phyloP scores from a whole-genome alignment of 2,888 invertebrate species.

The Clitarchus hookeri region DNA sequence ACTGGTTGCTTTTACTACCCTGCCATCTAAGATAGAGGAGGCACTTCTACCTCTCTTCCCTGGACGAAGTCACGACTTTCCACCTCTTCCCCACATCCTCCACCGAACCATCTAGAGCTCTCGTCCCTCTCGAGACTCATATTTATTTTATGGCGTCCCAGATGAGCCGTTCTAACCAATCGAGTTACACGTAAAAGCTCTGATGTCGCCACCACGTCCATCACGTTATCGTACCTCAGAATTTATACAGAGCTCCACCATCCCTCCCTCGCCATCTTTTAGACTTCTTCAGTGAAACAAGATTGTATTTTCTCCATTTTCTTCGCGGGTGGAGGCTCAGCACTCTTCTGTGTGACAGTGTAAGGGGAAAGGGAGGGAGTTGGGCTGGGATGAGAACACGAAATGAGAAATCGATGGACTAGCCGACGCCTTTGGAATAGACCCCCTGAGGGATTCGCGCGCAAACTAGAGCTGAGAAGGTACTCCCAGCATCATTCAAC shows the following conservation, averaged over 20 bases:
- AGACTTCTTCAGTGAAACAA: not conserved
- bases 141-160: not conserved
- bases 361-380: not conserved
- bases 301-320: conserved; percentile 9
- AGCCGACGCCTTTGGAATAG: not conserved
- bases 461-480: not conserved
- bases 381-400: not conserved
- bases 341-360: no score
- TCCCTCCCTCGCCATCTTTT: not conserved
- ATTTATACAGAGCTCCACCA: not conserved
- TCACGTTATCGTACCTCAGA: conserved; percentile 4
- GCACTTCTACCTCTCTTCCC: no score
- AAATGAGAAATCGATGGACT: not conserved
- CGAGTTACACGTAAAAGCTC: not conserved
- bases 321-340: not conserved
- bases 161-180: not conserved
- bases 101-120: no score
- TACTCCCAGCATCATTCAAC: not conserved
- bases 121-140: not conserved
- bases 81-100: not conserved
- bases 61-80: no score
- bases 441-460: not conserved
- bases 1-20: no score
- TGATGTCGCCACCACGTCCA: not conserved
- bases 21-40: no score